Evolutionary conservation across 1,140 invertebrate species (phyloP), one percentile per base, ranked within the genome.

Genomic region (Catajapyx aquilonaris): DNA sequence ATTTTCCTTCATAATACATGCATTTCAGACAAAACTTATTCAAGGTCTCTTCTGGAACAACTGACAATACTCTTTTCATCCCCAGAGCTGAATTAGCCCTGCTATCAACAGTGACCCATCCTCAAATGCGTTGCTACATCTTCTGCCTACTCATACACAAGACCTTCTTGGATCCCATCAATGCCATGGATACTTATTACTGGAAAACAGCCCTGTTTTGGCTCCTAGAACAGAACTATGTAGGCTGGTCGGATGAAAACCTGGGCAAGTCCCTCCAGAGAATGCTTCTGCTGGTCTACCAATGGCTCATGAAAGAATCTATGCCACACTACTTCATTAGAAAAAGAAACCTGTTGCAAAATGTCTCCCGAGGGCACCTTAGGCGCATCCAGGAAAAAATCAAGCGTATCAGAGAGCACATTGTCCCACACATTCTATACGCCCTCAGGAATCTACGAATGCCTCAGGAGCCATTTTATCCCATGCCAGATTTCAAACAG

Each of bases 181-280:
- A 63, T 22, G 55, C 64, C 17, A 50, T 57, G 10, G 61, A 61
- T 48, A 56, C 66, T 0, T 65, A 69, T 37, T 78, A 83, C 48
- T 63, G 83, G n/a, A 65, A 73, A 37, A 73, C 71, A 37, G 68
- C 74, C 47, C 50, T 84, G n/a, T 81, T 78, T 49, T 79, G 73
- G 73, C 62, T 79, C 52, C 73, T 75, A 41, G 78, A 84, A 50
- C 45, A 60, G 18, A 66, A 72, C 41, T 65, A 67, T 19, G 61
- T 61, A 2, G 67, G 62, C 32, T 81, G 76, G 76, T 62, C 69
- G 0, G 71, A 79, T 43, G 66, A 73, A 50, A 56, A 68, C 23
- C 55, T 76, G 0, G 77, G 77, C 11, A 67, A 64, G 22, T 13
- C 18, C 16, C 45, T 81, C n/a, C 49, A 68, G 31, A 53, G 62